Evolutionary conservation across 2,888 invertebrate genomes (phyloP).

Genomic region (Epiblema foenella): DNA sequence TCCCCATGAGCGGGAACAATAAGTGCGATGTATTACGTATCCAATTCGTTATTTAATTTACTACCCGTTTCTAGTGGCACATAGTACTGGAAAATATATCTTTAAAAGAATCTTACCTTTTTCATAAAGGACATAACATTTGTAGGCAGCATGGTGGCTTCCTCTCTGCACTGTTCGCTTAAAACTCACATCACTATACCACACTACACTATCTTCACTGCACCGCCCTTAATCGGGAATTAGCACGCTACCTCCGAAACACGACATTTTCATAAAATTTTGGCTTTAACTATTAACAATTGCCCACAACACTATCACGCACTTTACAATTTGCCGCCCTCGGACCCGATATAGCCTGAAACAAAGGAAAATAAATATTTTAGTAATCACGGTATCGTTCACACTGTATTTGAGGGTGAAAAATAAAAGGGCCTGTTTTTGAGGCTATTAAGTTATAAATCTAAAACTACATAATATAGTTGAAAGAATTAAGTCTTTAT

Average conservation of each 20-base stretch:
- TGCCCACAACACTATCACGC: constrained; percentile 17
- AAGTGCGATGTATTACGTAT: too few relatives aligned
- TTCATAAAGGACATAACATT: constrained; percentile 97
- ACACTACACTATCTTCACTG: constrained; percentile 48
- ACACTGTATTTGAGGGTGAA: too few relatives aligned
- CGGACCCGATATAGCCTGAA: constrained; percentile 17
- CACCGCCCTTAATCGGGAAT: constrained; percentile 71
- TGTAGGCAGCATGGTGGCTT: constrained; percentile 92
- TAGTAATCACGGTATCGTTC: background rate
- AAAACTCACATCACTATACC: constrained; percentile 44
- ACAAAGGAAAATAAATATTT: constrained; percentile 29
- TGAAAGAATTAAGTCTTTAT: too few relatives aligned
- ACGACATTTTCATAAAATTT: constrained; percentile 65
- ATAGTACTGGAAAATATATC: background rate
- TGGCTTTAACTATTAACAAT: constrained; percentile 14
- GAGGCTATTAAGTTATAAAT: background rate
- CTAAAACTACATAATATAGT: too few relatives aligned
- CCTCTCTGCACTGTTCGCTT: constrained; percentile 50
- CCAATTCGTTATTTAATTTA: too few relatives aligned
- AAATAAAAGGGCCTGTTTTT: background rate
- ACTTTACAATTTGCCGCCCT: constrained; percentile 29
- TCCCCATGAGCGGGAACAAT: too few relatives aligned
- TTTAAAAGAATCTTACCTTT: constrained; percentile 88
- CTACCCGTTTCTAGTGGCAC: too few relatives aligned
- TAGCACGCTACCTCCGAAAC: constrained; percentile 70